A percentile compares a stretch with the other conserved stretches of the same genome.
Conservation (phyloP, 2,113 vertebrate genomes). For the Cyprinodon variegatus region DNA sequence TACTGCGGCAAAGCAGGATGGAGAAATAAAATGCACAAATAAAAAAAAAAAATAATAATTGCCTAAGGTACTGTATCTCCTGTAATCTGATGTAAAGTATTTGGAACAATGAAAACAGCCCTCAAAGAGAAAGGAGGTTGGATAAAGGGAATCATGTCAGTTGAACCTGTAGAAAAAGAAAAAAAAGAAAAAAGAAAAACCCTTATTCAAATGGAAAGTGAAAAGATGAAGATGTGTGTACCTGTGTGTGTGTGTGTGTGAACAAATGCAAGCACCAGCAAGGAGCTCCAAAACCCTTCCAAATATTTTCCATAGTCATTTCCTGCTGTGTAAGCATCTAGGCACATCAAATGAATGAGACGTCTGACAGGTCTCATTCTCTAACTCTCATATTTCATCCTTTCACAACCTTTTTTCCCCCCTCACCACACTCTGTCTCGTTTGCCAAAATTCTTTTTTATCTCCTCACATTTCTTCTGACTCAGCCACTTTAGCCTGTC, state of each 20-base stretch:
- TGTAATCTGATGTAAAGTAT: conserved; percentile 32
- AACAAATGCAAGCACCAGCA: conserved; percentile 10
- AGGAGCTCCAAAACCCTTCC: conserved; percentile 24
- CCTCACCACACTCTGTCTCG: conserved; percentile 5
- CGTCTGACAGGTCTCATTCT: conserved; percentile 32
- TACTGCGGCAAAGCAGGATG: neutral
- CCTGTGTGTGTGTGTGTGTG: conserved; percentile 4
- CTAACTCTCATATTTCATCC: conserved; percentile 34
- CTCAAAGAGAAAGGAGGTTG: conserved; percentile 2
- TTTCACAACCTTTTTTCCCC: conserved; percentile 1
- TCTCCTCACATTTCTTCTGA: conserved; percentile 20
- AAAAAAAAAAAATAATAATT: neutral
- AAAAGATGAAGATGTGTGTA: neutral
- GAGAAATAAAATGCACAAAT: conserved; percentile 23
- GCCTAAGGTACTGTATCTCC: neutral
- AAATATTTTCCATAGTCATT: conserved; percentile 35
- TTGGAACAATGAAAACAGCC: conserved; percentile 24
- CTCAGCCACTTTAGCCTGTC: conserved; percentile 18
- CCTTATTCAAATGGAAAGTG: conserved; percentile 25
- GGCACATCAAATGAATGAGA: conserved; percentile 42
- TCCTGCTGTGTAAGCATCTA: conserved; percentile 42
- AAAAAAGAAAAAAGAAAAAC: neutral
- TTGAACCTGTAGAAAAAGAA: conserved; percentile 9
- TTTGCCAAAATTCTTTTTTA: conserved; percentile 20
- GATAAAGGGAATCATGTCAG: neutral